Conservation (phyloP, 2,888 invertebrate genomes). For the Geotrupes spiniger region DNA sequence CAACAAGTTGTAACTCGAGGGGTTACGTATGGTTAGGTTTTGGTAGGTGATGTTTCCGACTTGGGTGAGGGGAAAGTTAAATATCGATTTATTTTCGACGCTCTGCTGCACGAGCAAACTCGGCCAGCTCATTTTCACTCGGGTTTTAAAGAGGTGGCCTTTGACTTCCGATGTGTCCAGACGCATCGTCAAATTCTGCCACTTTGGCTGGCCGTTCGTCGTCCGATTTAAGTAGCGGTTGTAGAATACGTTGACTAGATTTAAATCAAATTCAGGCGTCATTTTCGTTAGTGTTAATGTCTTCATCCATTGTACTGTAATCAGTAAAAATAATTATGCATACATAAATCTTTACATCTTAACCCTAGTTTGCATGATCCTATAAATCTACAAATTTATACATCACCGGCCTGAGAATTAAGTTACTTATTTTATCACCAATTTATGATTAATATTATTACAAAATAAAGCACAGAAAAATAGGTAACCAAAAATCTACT, state of each 20-base stretch:
- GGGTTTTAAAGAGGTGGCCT: slow-evolving; percentile 64
- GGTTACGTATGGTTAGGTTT: slow-evolving; percentile 70
- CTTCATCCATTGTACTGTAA: slow-evolving; percentile 57
- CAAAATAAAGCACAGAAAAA: no score
- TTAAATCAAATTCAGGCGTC: slow-evolving; percentile 67
- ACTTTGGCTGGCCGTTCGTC: slow-evolving; percentile 49
- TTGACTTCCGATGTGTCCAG: slow-evolving; percentile 72
- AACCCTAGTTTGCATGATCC: no score
- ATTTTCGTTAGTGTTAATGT: slow-evolving; percentile 63
- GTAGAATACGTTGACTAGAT: slow-evolving; percentile 61
- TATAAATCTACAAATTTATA: no score
- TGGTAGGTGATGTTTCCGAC: slow-evolving; percentile 66
- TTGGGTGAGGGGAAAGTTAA: slow-evolving; percentile 71
- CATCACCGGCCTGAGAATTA: no score
- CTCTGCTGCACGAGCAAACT: slow-evolving; percentile 45
- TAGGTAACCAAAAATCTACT: no score
- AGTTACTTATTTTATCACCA: no score
- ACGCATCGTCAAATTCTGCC: slow-evolving; percentile 69
- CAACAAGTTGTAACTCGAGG: slow-evolving; percentile 65
- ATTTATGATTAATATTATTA: no score
- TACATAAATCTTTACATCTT: no score
- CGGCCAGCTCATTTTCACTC: slow-evolving; percentile 70
- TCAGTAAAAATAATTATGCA: neutral
- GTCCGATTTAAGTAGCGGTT: slow-evolving; percentile 58
- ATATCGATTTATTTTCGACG: slow-evolving; percentile 49